A percentile compares a stretch with the other conserved stretches of the same genome.
Evolutionary conservation across 2,797 vertebrate species (phyloP).

Genomic region (Mus caroli): DNA sequence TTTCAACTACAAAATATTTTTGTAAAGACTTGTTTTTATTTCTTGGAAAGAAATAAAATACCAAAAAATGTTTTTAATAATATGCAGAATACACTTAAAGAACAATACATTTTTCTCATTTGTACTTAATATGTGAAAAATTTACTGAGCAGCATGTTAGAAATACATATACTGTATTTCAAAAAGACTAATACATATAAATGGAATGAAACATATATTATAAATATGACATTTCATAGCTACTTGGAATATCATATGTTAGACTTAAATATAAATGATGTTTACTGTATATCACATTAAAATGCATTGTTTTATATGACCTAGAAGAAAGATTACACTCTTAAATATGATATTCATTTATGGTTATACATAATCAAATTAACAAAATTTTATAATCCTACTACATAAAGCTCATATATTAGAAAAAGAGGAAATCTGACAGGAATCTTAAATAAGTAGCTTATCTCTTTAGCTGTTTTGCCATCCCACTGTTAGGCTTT

Average conservation of each 20-base stretch:
- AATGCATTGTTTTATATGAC: neutral
- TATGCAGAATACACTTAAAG: neutral
- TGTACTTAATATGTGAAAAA: conserved; percentile 4
- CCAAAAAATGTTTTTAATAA: neutral
- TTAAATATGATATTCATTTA: neutral
- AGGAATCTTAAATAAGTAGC: neutral
- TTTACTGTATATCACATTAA: neutral
- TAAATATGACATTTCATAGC: neutral
- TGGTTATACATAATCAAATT: neutral
- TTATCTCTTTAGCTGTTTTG: neutral
- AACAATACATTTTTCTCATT: neutral
- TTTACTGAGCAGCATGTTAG: neutral
- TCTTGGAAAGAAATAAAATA: neutral
- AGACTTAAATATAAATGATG: neutral
- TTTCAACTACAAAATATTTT: neutral
- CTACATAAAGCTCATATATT: neutral
- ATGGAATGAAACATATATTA: neutral
- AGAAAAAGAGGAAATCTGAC: neutral
- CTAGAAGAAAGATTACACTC: neutral
- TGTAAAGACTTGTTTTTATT: conserved; percentile 38
- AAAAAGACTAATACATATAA: neutral
- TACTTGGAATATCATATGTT: conserved; percentile 30
- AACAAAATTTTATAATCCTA: neutral
- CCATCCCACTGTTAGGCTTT: neutral
- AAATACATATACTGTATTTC: neutral